Evolutionary conservation across 2,888 invertebrate species (phyloP), one percentile per base, ranked within the genome.

Genomic region (Brassicogethes aeneus): DNA sequence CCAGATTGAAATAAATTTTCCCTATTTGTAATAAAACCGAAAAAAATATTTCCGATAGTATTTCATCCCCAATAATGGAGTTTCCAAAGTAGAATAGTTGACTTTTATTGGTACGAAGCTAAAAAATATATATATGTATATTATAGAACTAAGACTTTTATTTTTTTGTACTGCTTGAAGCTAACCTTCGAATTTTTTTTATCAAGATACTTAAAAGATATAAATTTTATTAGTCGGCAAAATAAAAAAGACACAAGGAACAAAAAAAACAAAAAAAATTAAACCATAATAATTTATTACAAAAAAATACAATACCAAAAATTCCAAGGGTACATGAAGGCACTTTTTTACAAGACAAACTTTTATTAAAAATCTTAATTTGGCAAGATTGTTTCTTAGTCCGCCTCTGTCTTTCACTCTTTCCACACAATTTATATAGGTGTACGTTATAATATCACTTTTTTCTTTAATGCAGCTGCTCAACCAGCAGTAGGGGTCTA

Each of bases 41-140:
- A 40, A 76, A 53, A 40, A 77, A 67, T 53, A 79, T 75, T 61
- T 77, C 73, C 0, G 69, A 65, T 15, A 80, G 57, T 49, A 81
- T 80, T 62, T 79, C 79, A 65, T 80, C 75, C 5, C 79, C 79
- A 15, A 80, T 56, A 40, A 79, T 74, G 1, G 72, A 71, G 49
- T 68, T 68, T 39, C 60, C 53, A 47, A 60, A 13, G 13, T 32
- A 32, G 12, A 32, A 32, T 8, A 32, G 5, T 5, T 8, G 32
- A 32, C 14, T 10, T 32, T 32, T 32, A 10, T 32, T 13, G 14
- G 8, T 32, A 5, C 7, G 32, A 7, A 32, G 5, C 32, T 32
- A 32, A 32, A 32, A 32, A 32, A 5, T 23, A 23, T 5, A 5
- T 7, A 23, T 23, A 7, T 23, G 23, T 23, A n/a, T n/a, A n/a